Percentiles rank a stretch among this genome's conserved stretches.
These are phyloP conservation scores for Griposia aprilina DNA, from an alignment of 2,888 invertebrate species.

Conservation along the genomic window DNA sequence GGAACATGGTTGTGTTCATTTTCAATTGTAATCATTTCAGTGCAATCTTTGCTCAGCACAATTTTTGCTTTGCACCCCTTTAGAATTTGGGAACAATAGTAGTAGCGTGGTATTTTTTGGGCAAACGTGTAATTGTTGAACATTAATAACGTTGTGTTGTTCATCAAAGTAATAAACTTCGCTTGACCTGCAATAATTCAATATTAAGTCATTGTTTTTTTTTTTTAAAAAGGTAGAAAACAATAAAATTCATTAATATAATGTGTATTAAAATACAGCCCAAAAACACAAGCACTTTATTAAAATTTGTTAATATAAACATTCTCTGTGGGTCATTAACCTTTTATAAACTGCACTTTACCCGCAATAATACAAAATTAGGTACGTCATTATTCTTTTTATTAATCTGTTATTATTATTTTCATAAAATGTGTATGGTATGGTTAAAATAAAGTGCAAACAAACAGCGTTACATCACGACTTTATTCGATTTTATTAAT, in stretches of 20 bases:
- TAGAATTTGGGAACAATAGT: constrained; percentile 38
- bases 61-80: constrained; percentile 71
- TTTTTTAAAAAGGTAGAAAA: not conserved
- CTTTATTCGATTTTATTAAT: not conserved
- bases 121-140: constrained; percentile 42
- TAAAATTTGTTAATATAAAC: not conserved
- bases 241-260: not conserved
- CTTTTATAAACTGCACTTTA: not conserved
- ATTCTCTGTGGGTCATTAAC: not conserved
- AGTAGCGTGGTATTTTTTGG: constrained; percentile 25
- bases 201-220: not conserved
- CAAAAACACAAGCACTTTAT: not conserved
- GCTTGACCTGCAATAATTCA: constrained; percentile 17
- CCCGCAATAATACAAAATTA: not conserved
- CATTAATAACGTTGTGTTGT: constrained; percentile 43
- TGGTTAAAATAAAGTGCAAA: not conserved
- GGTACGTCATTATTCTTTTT: not conserved
- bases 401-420: not conserved
- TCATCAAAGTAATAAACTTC: constrained; percentile 12
- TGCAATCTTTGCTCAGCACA: constrained; percentile 65
- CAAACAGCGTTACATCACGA: not conserved
- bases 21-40: constrained; percentile 55
- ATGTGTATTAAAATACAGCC: not conserved
- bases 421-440: not conserved
- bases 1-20: constrained; percentile 70